These are phyloP conservation scores for Plodia interpunctella DNA, from an alignment of 1,140 invertebrate genomes.

Conservation along the genomic window DNA sequence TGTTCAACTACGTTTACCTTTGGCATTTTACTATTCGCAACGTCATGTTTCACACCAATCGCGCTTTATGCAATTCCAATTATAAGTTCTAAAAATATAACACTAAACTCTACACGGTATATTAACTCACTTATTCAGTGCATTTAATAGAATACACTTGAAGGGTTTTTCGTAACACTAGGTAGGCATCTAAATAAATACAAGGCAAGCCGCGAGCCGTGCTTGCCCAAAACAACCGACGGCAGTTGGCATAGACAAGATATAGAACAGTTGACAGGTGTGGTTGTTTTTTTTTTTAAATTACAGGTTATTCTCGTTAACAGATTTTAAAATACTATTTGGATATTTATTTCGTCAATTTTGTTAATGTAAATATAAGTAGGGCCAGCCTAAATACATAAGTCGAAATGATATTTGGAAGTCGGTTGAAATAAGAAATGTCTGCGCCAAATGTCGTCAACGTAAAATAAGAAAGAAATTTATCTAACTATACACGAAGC, in stretches of 20 bases:
- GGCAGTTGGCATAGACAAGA: background rate
- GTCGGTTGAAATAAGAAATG: background rate
- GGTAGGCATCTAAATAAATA: slow-evolving; percentile 43
- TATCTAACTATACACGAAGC: background rate
- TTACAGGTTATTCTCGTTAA: too few species aligned
- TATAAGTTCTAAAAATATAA: background rate
- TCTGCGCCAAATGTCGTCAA: background rate
- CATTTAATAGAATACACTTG: background rate
- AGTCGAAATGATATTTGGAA: background rate
- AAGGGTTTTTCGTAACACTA: slow-evolving; percentile 16
- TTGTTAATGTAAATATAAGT: too few species aligned
- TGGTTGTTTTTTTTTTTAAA: too few species aligned
- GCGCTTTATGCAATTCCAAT: too few species aligned
- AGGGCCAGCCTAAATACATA: background rate
- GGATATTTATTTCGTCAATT: too few species aligned
- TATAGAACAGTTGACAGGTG: background rate
- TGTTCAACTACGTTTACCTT: too few species aligned
- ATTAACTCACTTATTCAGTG: background rate
- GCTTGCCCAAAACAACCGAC: slow-evolving; percentile 9
- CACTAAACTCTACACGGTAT: background rate
- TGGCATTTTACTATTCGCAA: too few species aligned
- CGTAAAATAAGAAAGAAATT: background rate
- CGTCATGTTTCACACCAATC: background rate
- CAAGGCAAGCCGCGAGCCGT: slow-evolving; percentile 21
- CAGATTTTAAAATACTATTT: too few species aligned